These are phyloP conservation scores for Passer montanus DNA, from an alignment of 2,113 vertebrate species.

Conservation along the genomic window DNA sequence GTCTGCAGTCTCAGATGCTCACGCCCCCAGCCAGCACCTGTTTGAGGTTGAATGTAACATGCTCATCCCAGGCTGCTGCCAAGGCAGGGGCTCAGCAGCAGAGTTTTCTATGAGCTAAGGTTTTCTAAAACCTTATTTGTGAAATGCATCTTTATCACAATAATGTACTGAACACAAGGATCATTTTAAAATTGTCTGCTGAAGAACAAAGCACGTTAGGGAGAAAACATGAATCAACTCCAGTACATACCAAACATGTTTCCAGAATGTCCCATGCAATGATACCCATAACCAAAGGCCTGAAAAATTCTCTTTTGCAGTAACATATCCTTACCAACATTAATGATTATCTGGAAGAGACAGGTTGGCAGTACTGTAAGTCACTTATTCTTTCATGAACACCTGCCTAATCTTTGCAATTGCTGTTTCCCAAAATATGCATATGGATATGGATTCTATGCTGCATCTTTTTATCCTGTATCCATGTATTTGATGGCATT, in stretches of 20 bases:
- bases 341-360: background rate
- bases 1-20: background rate
- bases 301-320: background rate
- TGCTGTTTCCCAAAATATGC: background rate
- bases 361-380: background rate
- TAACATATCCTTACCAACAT: background rate
- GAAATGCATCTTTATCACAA: background rate
- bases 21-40: background rate
- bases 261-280: background rate
- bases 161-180: background rate
- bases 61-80: background rate
- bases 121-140: background rate
- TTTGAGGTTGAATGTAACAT: background rate
- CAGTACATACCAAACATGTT: background rate
- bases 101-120: background rate
- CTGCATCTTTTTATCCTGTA: background rate
- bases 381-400: background rate
- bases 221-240: background rate
- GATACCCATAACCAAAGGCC: background rate
- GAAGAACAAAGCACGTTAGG: background rate
- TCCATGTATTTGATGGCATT: background rate
- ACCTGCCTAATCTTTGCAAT: background rate
- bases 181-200: rapidly evolving
- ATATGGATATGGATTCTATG: background rate
- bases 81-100: background rate